A percentile compares a stretch with the other conserved stretches of the same genome.
These are phyloP conservation scores for Rattus rattus DNA, from an alignment of 2,113 vertebrate genomes.

Conservation along the genomic window DNA sequence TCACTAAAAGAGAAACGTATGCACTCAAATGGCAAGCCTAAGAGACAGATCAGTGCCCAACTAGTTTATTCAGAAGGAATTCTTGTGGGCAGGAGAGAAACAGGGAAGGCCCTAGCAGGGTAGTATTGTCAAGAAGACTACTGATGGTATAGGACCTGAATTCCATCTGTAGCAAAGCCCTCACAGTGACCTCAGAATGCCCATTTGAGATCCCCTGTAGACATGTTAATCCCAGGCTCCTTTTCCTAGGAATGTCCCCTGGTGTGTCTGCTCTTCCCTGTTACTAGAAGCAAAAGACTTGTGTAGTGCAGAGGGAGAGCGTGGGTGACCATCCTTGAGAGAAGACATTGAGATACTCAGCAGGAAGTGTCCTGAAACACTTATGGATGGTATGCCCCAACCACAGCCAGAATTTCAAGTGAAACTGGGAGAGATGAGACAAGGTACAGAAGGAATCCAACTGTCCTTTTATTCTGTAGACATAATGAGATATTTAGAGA, in stretches of 20 bases:
- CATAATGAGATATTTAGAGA: neutral
- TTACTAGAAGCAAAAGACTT: neutral
- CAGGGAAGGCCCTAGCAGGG: neutral
- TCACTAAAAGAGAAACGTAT: neutral
- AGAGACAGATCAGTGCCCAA: neutral
- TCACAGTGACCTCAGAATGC: rapidly evolving
- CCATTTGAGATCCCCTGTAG: rapidly evolving
- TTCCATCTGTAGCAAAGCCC: no score
- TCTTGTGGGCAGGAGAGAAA: neutral
- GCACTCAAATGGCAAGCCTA: neutral
- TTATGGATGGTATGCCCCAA: rapidly evolving
- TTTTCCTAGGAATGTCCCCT: neutral
- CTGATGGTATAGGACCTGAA: rapidly evolving
- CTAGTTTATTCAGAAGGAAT: neutral
- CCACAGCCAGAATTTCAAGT: neutral
- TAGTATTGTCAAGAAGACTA: rapidly evolving
- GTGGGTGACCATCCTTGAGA: neutral
- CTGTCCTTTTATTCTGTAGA: neutral
- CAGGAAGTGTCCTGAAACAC: neutral
- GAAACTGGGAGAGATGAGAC: neutral
- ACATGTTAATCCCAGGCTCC: rapidly evolving
- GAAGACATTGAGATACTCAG: neutral
- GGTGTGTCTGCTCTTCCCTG: neutral
- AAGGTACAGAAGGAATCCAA: neutral
- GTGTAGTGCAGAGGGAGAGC: neutral